phyloP scores from a whole-genome alignment of 1,140 invertebrate genomes.

The Schlechtendalia chinensis region DNA sequence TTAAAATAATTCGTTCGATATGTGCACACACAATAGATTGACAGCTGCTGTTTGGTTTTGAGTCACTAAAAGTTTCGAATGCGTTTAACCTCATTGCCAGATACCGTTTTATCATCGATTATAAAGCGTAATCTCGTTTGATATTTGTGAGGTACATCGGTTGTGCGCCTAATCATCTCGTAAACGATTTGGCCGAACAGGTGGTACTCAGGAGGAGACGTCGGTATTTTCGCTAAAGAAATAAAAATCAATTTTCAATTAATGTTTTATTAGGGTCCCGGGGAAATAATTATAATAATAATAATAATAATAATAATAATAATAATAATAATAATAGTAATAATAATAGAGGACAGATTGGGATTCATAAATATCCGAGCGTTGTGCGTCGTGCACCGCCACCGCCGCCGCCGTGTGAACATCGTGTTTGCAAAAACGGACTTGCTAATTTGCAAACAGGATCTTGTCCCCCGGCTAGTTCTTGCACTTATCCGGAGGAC shows the following conservation, averaged over 20 bases:
- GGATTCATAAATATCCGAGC: not conserved
- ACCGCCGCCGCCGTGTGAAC: not conserved
- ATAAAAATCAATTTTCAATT: too few species aligned
- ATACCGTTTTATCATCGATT: not conserved
- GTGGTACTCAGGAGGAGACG: too few species aligned
- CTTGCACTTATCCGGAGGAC: constrained; percentile 45
- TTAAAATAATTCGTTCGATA: too few species aligned
- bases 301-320: too few species aligned
- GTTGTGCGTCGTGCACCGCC: not conserved
- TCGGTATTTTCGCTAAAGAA: too few species aligned
- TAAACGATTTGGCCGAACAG: too few species aligned
- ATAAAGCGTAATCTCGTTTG: not conserved
- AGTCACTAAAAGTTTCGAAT: not conserved
- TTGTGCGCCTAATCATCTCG: too few species aligned
- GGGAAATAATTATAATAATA: too few species aligned
- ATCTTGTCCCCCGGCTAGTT: constrained; percentile 31
- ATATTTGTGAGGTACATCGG: not conserved
- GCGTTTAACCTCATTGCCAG: not conserved
- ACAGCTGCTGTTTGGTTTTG: not conserved
- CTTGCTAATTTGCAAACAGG: constrained; percentile 47
- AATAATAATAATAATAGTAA: too few species aligned
- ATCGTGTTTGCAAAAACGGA: constrained; percentile 40
- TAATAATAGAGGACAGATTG: not conserved
- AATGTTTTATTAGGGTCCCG: too few species aligned
- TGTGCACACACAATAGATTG: not conserved